phyloP scores from a whole-genome alignment of 2,113 vertebrate genomes.

The Elaphurus davidianus region DNA sequence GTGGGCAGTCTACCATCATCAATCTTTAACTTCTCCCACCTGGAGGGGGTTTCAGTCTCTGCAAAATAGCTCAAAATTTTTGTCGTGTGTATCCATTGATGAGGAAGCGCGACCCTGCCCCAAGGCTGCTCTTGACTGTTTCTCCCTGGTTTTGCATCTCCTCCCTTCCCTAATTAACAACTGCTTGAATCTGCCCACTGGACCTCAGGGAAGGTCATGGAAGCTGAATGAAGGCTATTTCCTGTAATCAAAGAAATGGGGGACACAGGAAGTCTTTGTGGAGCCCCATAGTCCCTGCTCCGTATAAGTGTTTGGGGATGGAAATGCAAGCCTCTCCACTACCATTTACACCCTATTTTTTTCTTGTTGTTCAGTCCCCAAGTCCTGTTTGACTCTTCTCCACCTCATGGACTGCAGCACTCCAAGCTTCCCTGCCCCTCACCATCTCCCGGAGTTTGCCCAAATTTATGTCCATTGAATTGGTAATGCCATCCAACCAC shows the following conservation, averaged over 20 bases:
- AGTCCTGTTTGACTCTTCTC: background rate
- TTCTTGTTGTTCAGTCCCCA: background rate
- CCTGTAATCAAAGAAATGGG: background rate
- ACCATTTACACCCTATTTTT: background rate
- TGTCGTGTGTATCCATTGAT: background rate
- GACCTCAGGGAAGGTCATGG: background rate
- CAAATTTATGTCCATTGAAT: background rate
- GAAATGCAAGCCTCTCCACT: background rate
- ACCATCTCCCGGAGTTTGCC: background rate
- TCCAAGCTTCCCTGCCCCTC: background rate
- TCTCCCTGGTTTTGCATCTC: background rate
- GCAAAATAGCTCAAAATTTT: background rate
- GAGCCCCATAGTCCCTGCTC: background rate
- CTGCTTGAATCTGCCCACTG: background rate
- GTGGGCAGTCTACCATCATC: background rate
- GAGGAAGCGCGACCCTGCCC: fast-evolving
- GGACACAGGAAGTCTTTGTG: background rate
- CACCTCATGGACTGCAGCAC: background rate
- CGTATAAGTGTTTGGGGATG: fast-evolving
- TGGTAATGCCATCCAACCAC: background rate
- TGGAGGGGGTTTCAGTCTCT: background rate
- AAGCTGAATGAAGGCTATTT: background rate
- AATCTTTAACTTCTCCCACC: background rate
- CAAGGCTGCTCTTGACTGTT: background rate
- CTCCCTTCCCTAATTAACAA: background rate